These are phyloP conservation scores for Eueremaeus valkanovi DNA, from an alignment of 2,888 invertebrate species.

Conservation along the genomic window DNA sequence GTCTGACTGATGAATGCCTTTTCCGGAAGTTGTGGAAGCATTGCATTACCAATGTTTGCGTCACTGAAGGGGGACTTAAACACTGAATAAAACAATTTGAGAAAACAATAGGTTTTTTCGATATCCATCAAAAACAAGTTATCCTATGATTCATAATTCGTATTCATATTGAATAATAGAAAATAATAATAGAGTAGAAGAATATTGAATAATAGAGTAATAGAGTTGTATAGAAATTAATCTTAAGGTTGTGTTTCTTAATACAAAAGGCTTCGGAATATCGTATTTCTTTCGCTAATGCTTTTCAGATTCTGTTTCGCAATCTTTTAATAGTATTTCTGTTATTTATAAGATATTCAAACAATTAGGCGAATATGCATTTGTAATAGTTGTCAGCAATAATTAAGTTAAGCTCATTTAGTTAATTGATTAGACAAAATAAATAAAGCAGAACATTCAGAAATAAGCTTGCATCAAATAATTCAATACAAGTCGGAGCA, in stretches of 20 bases:
- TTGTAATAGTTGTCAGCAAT: not conserved
- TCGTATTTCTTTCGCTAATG: not conserved
- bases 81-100: not conserved
- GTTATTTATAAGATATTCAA: not conserved
- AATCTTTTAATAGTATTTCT: not conserved
- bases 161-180: not conserved
- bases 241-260: not conserved
- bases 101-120: not conserved
- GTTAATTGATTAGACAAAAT: too few species aligned
- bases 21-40: conserved; percentile 10
- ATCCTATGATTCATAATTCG: not conserved
- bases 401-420: too few species aligned
- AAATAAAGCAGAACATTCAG: too few species aligned
- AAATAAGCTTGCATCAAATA: too few species aligned
- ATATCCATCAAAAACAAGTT: conserved; percentile 10
- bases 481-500: too few species aligned
- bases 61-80: not conserved
- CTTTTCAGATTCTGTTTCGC: not conserved
- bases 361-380: not conserved
- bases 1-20: not conserved
- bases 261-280: not conserved
- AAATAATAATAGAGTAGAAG: not conserved
- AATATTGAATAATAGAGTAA: not conserved
- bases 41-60: conserved; percentile 19
- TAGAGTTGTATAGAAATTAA: not conserved